Evolutionary conservation across 2,797 vertebrate species (phyloP), one percentile per base, ranked within the genome.

Genomic region (Xerus rutilus): DNA sequence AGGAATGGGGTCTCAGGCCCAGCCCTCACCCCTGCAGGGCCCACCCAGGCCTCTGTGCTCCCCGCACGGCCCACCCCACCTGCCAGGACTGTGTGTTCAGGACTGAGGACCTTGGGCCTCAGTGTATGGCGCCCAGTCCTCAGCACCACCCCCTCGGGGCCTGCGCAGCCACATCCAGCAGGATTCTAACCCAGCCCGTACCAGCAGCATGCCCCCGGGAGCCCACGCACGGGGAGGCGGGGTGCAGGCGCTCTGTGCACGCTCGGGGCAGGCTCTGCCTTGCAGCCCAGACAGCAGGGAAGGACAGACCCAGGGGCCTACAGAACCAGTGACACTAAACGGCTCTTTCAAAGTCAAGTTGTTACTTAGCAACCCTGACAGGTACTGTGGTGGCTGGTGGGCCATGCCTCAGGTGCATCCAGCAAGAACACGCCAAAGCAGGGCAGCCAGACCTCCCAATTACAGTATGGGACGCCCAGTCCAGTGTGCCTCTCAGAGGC

Each of bases 321-420:
- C 35, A 57, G 77, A 90, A 57, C 30, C 43, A 83, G 79, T 64
- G 35, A 54, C 84, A 89, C 43, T 52, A 87, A 90, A 62, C 1
- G 49, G 39, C 43, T 86, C 94, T 81, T 70, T 86, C 64, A 15
- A 86, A 94, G 79, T 93, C 81, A 28, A 62, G 62, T 87, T 65
- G 62, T 94, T 91, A 65, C 95, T 25, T 91, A 89, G 89, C 95
- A 96, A 97, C 93, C 57, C 69, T 62, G 47, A 86, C 62, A 89
- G 86, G 96, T 93, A 69, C 49, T 2, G 3, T 25, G 59, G 59
- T 45, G 78, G 73, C 57, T 17, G 21, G 70, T 47, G 23, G 11
- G 65, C 90, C 47, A 57, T 21, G 70, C 28, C 52, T 77, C 78
- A 86, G 69, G 78, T 45, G 91, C 43, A 43, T 25, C 78, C 59